Conservation (phyloP, 2,797 vertebrate species). For the Catharus ustulatus region DNA sequence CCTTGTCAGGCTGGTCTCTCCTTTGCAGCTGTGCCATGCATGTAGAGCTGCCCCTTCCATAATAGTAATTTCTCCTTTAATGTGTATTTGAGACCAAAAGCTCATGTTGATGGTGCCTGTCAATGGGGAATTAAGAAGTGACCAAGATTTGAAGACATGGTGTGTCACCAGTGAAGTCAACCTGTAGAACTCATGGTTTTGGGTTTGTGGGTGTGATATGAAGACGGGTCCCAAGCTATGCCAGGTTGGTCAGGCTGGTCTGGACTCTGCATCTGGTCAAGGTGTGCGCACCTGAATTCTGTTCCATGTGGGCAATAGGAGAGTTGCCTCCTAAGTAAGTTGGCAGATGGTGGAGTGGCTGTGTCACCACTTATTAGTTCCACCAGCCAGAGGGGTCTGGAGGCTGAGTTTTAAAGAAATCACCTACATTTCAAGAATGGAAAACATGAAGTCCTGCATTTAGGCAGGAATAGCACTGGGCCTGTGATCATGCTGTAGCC, state of each 20-base stretch:
- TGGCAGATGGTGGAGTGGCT: too few relatives aligned
- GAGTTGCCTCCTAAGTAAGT: too few relatives aligned
- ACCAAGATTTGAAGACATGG: neutral
- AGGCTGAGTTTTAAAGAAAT: fast-evolving
- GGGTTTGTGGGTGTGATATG: neutral
- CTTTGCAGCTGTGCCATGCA: too few relatives aligned
- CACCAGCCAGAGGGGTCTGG: fast-evolving
- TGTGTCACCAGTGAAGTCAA: too few relatives aligned
- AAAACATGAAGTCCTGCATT: fast-evolving
- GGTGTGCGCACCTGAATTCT: fast-evolving
- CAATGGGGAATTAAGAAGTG: neutral
- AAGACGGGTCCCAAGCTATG: too few relatives aligned
- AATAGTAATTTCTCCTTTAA: fast-evolving
- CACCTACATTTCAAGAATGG: too few relatives aligned
- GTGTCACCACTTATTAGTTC: too few relatives aligned
- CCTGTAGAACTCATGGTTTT: too few relatives aligned
- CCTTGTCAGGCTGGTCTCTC: neutral
- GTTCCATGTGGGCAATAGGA: fast-evolving
- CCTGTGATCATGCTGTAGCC: fast-evolving
- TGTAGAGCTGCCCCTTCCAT: neutral
- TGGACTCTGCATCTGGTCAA: neutral
- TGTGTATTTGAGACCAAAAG: too few relatives aligned
- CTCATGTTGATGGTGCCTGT: fast-evolving
- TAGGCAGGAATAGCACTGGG: fast-evolving
- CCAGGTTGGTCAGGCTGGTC: too few relatives aligned